These are phyloP conservation scores for Rhabditophanes sp. DNA, from an alignment of 2,888 invertebrate species.

Conservation along the genomic window DNA sequence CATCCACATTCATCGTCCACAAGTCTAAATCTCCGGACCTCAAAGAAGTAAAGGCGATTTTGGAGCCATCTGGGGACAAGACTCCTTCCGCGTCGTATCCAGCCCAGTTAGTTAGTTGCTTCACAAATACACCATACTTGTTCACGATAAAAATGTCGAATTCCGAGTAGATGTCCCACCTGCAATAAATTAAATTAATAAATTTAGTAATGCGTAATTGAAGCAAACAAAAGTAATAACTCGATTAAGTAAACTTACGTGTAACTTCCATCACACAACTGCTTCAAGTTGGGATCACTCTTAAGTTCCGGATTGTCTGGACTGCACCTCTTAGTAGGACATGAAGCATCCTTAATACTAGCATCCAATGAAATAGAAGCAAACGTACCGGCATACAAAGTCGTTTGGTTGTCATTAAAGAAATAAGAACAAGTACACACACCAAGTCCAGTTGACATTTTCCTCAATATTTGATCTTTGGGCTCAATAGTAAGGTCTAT, in stretches of 20 bases:
- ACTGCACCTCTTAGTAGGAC: slow-evolving; percentile 15
- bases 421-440: slow-evolving; percentile 19
- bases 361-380: slow-evolving; percentile 5
- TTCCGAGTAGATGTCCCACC: slow-evolving; percentile 18
- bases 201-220: too few relatives aligned
- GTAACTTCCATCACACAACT: slow-evolving; percentile 13
- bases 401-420: slow-evolving; percentile 12
- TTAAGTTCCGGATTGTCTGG: slow-evolving; percentile 9
- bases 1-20: slow-evolving; percentile 17
- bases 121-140: slow-evolving; percentile 12
- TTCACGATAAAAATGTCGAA: slow-evolving; percentile 19
- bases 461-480: too few relatives aligned
- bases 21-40: slow-evolving; percentile 18
- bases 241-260: too few relatives aligned
- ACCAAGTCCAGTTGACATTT: slow-evolving; percentile 16
- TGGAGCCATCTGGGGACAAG: slow-evolving; percentile 17
- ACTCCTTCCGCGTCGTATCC: slow-evolving; percentile 25
- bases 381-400: slow-evolving; percentile 18
- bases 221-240: too few relatives aligned
- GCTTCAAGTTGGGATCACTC: slow-evolving; percentile 13
- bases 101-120: slow-evolving; percentile 11
- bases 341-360: slow-evolving; percentile 6
- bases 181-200: slow-evolving; percentile 19
- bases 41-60: slow-evolving; percentile 19
- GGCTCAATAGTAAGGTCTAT: too few relatives aligned